Percentiles rank a stretch among this genome's conserved stretches.
These are phyloP conservation scores for Aethina tumida DNA, from an alignment of 1,140 invertebrate genomes.

Conservation along the genomic window DNA sequence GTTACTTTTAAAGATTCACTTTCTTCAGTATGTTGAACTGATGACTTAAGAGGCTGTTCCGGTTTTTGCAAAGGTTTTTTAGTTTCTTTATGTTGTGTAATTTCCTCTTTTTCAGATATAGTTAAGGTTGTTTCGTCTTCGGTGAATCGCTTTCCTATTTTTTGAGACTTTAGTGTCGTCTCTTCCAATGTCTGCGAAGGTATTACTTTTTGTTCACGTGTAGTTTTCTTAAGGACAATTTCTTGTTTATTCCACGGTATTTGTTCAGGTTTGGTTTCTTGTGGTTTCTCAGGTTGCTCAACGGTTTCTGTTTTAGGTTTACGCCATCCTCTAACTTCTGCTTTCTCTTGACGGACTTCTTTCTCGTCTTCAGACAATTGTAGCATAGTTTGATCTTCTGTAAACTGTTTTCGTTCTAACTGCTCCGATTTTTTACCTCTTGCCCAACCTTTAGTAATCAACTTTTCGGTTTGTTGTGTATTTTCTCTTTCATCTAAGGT, in stretches of 20 bases:
- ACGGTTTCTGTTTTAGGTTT: no score
- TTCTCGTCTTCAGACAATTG: no score
- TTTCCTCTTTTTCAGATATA: slow-evolving; percentile 5
- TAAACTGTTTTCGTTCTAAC: no score
- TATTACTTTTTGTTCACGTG: neutral
- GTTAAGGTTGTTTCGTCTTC: slow-evolving; percentile 36
- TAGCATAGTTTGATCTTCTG: no score
- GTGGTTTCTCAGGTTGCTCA: no score
- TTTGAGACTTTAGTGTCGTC: slow-evolving; percentile 20
- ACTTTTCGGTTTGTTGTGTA: slow-evolving; percentile 14
- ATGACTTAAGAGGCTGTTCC: no score
- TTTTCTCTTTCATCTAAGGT: slow-evolving; percentile 23
- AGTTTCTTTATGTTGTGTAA: slow-evolving; percentile 3
- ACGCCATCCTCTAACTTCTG: slow-evolving; percentile 1
- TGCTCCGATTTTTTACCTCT: no score
- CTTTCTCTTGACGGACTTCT: no score
- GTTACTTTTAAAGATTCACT: neutral
- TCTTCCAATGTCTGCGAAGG: neutral
- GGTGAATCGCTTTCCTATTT: slow-evolving; percentile 40
- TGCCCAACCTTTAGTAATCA: slow-evolving; percentile 16
- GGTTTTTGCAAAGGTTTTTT: slow-evolving; percentile 5
- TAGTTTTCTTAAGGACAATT: slow-evolving; percentile 7
- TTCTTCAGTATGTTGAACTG: slow-evolving; percentile 6
- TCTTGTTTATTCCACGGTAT: slow-evolving; percentile 5
- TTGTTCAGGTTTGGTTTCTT: slow-evolving; percentile 16